Percentiles rank a stretch among this genome's conserved stretches.
Evolutionary conservation across 2,888 invertebrate species (phyloP).

Genomic region (Gibbula magus): DNA sequence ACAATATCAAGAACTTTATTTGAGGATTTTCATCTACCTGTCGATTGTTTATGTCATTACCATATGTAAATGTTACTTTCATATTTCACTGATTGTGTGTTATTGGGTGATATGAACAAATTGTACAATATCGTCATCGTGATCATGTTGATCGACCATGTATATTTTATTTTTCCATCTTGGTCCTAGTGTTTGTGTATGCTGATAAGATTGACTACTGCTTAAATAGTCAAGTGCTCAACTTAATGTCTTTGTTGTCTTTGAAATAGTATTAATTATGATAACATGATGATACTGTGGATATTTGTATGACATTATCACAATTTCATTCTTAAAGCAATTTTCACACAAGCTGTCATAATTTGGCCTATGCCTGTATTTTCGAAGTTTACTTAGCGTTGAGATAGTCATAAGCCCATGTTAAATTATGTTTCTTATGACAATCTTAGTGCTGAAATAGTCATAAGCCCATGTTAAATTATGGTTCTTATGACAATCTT

Average conservation of each 20-base stretch:
- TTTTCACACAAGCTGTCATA: too few species aligned
- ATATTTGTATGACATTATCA: too few species aligned
- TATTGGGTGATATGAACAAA: not conserved
- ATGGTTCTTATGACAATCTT: too few species aligned
- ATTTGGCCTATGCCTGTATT: too few species aligned
- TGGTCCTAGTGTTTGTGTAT: slow-evolving; percentile 3
- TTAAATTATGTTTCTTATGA: too few species aligned
- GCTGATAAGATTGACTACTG: not conserved
- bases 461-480: too few species aligned
- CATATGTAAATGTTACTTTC: not conserved
- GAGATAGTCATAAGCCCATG: too few species aligned
- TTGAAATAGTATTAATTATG: too few species aligned
- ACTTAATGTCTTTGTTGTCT: not conserved
- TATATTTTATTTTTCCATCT: slow-evolving; percentile 3
- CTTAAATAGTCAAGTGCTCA: slow-evolving; percentile 13
- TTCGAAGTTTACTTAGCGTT: too few species aligned
- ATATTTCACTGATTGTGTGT: not conserved
- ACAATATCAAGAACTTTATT: not conserved
- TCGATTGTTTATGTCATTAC: not conserved
- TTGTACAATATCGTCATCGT: not conserved
- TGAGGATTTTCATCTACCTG: not conserved
- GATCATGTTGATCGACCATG: slow-evolving; percentile 6
- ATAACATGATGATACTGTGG: too few species aligned
- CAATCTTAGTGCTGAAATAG: too few species aligned
- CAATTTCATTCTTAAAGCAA: too few species aligned